Evolutionary conservation across 2,113 vertebrate species (phyloP).

Genomic region (Antechinus stuartii): DNA sequence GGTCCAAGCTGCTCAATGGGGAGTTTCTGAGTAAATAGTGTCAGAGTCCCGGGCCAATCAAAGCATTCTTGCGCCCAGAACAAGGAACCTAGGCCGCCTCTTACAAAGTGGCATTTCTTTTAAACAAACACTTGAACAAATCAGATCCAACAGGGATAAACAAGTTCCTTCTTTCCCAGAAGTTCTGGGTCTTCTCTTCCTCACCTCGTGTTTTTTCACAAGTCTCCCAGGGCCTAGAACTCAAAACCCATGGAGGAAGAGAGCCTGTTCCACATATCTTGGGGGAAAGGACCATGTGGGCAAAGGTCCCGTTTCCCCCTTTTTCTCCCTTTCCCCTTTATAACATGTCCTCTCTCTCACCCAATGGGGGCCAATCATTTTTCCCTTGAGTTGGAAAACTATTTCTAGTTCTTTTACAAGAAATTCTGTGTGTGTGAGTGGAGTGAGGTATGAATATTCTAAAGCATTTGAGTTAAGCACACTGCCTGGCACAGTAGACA

Average conservation of each 20-base stretch:
- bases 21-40: slow-evolving; percentile 59
- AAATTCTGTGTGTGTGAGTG: neutral
- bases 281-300: neutral
- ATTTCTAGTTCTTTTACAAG: slow-evolving; percentile 65
- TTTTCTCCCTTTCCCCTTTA: neutral
- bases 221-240: slow-evolving; percentile 58
- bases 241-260: slow-evolving; percentile 27
- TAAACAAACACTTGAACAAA: slow-evolving; percentile 71
- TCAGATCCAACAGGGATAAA: slow-evolving; percentile 61
- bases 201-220: slow-evolving; percentile 33
- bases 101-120: slow-evolving; percentile 72
- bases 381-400: slow-evolving; percentile 22
- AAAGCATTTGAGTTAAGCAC: neutral
- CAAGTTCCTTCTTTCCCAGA: slow-evolving; percentile 67
- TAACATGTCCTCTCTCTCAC: slow-evolving; percentile 51
- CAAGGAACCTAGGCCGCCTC: slow-evolving; percentile 60
- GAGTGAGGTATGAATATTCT: neutral
- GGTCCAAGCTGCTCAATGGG: neutral
- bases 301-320: slow-evolving; percentile 7
- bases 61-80: slow-evolving; percentile 67
- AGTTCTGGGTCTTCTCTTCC: neutral
- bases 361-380: neutral
- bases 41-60: slow-evolving; percentile 65
- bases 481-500: neutral
- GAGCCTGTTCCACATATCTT: slow-evolving; percentile 7